These are phyloP conservation scores for Anguilla pacifica DNA, from an alignment of 2,797 vertebrate species.

Conservation along the genomic window DNA sequence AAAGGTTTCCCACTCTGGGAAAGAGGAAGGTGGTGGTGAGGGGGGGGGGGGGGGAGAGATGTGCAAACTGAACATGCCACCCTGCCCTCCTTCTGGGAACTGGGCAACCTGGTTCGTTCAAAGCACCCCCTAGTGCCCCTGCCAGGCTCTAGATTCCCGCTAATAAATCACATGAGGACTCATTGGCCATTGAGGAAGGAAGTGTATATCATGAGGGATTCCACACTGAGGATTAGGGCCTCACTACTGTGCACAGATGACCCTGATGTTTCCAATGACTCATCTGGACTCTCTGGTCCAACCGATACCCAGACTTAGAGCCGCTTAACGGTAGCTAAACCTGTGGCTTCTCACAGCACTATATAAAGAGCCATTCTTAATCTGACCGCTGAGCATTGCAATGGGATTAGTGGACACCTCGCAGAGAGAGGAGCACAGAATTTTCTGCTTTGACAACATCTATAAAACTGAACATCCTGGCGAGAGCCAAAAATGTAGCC, in stretches of 20 bases:
- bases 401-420: not conserved
- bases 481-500: too few relatives aligned
- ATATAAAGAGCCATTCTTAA: constrained; percentile 32
- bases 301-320: constrained; percentile 36
- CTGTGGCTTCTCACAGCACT: constrained; percentile 21
- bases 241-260: constrained; percentile 27
- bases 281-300: constrained; percentile 28
- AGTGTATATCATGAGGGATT: not conserved
- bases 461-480: not conserved
- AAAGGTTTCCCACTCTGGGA: constrained; percentile 20
- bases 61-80: not conserved
- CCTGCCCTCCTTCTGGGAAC: not conserved
- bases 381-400: not conserved
- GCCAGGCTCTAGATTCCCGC: not conserved
- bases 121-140: not conserved
- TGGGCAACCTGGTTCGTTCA: not conserved
- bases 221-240: constrained; percentile 26
- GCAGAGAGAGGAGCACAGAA: too few relatives aligned
- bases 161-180: not conserved
- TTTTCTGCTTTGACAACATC: not conserved
- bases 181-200: too few relatives aligned
- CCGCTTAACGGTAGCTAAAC: constrained; percentile 32
- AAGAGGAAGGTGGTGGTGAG: constrained; percentile 24
- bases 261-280: constrained; percentile 32
- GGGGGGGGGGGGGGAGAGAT: not conserved